phyloP scores from a whole-genome alignment of 2,113 vertebrate genomes.

The Mesocricetus auratus region DNA sequence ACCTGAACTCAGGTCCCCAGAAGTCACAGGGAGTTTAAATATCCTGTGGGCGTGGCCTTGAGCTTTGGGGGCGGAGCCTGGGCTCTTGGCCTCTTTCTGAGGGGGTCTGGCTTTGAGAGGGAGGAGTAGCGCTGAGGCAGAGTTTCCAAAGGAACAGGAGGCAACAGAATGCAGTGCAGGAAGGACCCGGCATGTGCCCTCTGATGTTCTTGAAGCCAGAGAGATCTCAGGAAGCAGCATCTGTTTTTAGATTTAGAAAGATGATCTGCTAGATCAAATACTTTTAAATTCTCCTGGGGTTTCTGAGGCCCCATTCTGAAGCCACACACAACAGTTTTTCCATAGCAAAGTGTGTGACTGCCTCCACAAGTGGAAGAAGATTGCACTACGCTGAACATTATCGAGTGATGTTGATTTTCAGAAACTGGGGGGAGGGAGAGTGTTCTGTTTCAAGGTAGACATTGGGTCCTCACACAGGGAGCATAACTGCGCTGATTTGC shows the following conservation, averaged over 20 bases:
- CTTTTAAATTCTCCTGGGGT: neutral
- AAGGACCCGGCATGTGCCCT: neutral
- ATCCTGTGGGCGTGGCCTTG: too few species aligned
- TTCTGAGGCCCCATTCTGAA: neutral
- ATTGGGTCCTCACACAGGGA: neutral
- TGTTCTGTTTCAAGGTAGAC: neutral
- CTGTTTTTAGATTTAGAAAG: neutral
- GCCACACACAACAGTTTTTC: neutral
- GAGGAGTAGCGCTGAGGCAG: too few species aligned
- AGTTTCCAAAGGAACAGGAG: too few species aligned
- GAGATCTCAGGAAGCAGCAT: neutral
- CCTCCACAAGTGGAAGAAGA: neutral
- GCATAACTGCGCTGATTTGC: neutral
- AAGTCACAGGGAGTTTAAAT: too few species aligned
- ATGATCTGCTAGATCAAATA: neutral
- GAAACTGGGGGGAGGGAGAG: neutral
- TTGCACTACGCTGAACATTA: neutral
- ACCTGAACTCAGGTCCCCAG: neutral
- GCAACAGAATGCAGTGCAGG: neutral
- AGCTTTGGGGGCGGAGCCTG: too few species aligned
- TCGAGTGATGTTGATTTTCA: neutral
- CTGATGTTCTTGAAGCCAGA: neutral
- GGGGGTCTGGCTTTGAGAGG: too few species aligned
- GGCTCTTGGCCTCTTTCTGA: too few species aligned
- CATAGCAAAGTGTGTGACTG: neutral